A percentile compares a stretch with the other conserved stretches of the same genome.
Evolutionary conservation across 2,888 invertebrate genomes (phyloP).

Genomic region (Cataglyphis altisquamis): DNA sequence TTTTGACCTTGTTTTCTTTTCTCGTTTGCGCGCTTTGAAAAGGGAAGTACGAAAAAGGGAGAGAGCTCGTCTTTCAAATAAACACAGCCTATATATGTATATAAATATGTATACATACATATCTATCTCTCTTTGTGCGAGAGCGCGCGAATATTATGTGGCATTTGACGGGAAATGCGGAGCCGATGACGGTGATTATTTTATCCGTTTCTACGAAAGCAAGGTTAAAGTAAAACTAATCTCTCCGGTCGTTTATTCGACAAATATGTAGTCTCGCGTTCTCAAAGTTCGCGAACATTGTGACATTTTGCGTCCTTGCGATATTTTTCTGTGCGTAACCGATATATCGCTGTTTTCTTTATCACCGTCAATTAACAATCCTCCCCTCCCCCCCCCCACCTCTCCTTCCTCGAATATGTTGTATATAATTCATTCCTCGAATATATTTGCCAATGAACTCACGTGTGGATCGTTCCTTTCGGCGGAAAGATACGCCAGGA

Average conservation of each 20-base stretch:
- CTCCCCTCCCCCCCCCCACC: background rate
- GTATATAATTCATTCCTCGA: background rate
- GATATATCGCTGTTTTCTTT: background rate
- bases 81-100: background rate
- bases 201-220: background rate
- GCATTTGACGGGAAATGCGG: background rate
- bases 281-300: conserved; percentile 26
- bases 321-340: background rate
- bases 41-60: background rate
- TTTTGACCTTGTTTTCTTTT: conserved; percentile 21
- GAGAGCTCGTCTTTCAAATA: conserved; percentile 28
- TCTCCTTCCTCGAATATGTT: background rate
- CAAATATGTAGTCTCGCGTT: background rate
- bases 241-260: conserved; percentile 12
- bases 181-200: conserved; percentile 26
- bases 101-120: background rate
- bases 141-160: background rate
- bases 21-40: background rate
- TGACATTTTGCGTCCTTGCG: background rate
- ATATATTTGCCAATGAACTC: conserved; percentile 17
- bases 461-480: background rate
- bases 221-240: conserved; percentile 25
- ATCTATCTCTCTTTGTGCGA: background rate
- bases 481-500: background rate
- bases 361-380: conserved; percentile 5